phyloP scores from a whole-genome alignment of 2,113 vertebrate species.

The Myrmecophaga tridactyla region DNA sequence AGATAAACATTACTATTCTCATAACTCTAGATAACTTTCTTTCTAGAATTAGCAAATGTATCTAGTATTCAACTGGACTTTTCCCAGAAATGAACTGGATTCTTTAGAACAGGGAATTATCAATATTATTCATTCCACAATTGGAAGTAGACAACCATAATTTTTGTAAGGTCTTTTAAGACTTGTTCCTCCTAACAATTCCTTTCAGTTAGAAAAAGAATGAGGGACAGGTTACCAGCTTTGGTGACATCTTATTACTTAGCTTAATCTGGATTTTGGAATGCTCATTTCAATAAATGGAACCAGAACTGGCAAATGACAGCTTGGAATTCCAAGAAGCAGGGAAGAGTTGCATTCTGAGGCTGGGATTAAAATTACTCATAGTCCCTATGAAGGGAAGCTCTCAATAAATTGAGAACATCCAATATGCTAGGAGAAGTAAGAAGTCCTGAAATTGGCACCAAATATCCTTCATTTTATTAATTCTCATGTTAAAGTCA shows the following conservation, averaged over 20 bases:
- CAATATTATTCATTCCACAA: neutral
- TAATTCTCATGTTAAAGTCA: neutral
- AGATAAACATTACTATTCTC: neutral
- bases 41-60: neutral
- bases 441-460: neutral
- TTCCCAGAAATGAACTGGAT: neutral
- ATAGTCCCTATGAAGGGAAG: neutral
- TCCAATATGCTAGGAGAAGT: neutral
- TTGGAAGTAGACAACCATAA: neutral
- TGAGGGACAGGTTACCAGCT: neutral
- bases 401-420: neutral
- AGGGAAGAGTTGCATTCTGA: neutral
- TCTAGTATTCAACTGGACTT: neutral
- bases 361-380: neutral
- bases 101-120: neutral
- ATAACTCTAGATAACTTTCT: neutral
- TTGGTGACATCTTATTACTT: neutral
- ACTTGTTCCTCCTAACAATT: neutral
- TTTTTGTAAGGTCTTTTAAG: neutral
- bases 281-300: no score
- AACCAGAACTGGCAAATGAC: neutral
- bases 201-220: neutral
- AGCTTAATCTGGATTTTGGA: neutral
- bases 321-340: no score
- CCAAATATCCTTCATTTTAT: neutral